Conservation (phyloP, 1,140 invertebrate species). For the Drosophila miranda region DNA sequence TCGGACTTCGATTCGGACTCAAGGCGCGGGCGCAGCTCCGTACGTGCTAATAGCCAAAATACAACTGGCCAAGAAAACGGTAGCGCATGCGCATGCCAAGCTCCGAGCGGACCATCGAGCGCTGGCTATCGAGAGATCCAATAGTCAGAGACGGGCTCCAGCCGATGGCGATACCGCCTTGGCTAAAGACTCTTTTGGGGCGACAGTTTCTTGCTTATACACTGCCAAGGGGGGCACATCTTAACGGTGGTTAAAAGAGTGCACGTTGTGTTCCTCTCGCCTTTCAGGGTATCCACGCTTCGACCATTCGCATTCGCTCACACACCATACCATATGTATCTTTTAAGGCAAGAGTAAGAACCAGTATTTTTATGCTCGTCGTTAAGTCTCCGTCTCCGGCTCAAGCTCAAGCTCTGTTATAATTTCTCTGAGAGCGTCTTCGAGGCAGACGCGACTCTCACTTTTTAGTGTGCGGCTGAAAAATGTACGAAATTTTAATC, state of each 20-base stretch:
- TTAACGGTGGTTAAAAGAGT: no score
- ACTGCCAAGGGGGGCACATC: no score
- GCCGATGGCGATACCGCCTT: conserved; percentile 5
- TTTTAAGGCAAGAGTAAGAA: conserved; percentile 26
- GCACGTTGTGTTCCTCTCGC: no score
- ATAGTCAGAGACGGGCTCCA: conserved; percentile 16
- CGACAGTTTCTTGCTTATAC: conserved; percentile 8
- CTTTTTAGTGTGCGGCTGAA: conserved; percentile 42
- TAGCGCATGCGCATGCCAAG: conserved; percentile 76
- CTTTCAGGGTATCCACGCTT: conserved; percentile 1
- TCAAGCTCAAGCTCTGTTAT: conserved; percentile 53
- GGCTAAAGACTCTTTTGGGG: no score
- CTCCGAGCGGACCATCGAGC: conserved; percentile 21
- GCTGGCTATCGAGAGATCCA: conserved; percentile 22
- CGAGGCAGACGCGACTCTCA: conserved; percentile 52
- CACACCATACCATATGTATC: neutral
- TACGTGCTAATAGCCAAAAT: conserved; percentile 81
- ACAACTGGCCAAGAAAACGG: conserved; percentile 79
- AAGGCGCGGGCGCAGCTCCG: conserved; percentile 68
- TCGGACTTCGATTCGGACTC: conserved; percentile 29
- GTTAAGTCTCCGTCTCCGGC: conserved; percentile 7
- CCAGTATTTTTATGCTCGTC: conserved; percentile 49
- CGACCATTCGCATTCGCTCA: neutral
- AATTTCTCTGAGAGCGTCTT: conserved; percentile 63
- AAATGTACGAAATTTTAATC: conserved; percentile 55